A percentile compares a stretch with the other conserved stretches of the same genome.
Evolutionary conservation across 2,797 vertebrate genomes (phyloP).

Genomic region (Podargus strigoides): DNA sequence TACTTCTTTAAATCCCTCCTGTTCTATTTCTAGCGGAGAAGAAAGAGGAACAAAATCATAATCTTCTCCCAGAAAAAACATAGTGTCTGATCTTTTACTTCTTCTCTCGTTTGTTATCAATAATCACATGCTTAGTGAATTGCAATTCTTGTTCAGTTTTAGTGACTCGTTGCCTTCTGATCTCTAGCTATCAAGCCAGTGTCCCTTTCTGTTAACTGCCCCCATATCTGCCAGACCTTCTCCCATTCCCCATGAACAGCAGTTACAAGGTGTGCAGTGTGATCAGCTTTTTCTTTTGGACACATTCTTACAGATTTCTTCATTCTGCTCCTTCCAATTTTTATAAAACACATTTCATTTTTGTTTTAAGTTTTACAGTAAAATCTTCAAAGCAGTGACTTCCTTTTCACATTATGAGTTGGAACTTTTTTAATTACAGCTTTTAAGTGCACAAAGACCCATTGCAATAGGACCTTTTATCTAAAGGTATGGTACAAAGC

Average conservation of each 20-base stretch:
- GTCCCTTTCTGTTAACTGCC: background rate
- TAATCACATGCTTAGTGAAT: background rate
- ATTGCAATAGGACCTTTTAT: background rate
- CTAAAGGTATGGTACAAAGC: background rate
- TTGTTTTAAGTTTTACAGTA: background rate
- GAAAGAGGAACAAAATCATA: background rate
- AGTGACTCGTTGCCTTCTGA: background rate
- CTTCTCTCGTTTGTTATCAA: background rate
- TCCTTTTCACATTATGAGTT: background rate
- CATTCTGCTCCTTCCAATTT: background rate
- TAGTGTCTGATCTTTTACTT: background rate
- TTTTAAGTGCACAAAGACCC: background rate
- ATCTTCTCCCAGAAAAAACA: background rate
- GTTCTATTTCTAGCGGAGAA: background rate
- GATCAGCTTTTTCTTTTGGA: background rate
- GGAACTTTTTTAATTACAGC: background rate
- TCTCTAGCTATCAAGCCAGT: background rate
- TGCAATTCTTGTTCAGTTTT: background rate
- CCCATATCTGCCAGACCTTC: background rate
- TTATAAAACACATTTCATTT: background rate
- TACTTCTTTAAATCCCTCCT: background rate
- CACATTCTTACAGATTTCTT: background rate
- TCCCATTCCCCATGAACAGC: background rate
- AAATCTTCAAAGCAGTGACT: background rate
- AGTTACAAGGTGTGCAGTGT: background rate